phyloP scores from a whole-genome alignment of 2,113 vertebrate genomes.

The Trogon surrucura region DNA sequence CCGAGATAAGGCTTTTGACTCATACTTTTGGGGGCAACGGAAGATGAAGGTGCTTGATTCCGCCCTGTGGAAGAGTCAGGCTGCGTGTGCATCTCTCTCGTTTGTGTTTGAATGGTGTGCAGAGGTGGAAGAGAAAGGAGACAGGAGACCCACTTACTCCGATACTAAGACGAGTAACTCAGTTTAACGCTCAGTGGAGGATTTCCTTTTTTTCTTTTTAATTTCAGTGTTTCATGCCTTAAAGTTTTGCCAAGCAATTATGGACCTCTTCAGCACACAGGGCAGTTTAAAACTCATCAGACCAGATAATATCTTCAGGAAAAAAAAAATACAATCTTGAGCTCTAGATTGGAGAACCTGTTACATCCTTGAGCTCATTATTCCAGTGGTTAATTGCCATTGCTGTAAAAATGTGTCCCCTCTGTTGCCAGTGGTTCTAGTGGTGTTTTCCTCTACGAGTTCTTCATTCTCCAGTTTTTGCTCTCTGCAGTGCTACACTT shows the following conservation, averaged over 20 bases:
- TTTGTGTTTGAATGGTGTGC: neutral
- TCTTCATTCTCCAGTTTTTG: neutral
- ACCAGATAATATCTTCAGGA: neutral
- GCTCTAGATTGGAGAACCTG: neutral
- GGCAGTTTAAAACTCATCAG: neutral
- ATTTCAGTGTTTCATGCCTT: neutral
- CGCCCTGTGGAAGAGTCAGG: neutral
- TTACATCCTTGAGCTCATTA: neutral
- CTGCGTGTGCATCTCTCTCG: neutral
- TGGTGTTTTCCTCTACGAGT: neutral
- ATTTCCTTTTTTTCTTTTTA: neutral
- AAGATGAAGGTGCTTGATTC: slow-evolving; percentile 19
- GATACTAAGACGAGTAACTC: neutral
- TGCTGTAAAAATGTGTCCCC: neutral
- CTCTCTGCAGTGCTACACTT: neutral
- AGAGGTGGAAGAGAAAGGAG: neutral
- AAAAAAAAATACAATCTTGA: neutral
- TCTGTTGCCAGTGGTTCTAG: neutral
- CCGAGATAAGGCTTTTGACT: slow-evolving; percentile 45
- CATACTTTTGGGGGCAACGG: neutral
- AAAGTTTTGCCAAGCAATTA: neutral
- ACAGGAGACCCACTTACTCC: neutral
- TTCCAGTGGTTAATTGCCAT: neutral
- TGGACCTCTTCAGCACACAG: neutral
- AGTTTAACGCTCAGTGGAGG: neutral